These are phyloP conservation scores for Pseudochromis fuscus DNA, from an alignment of 2,797 vertebrate genomes.

Conservation along the genomic window DNA sequence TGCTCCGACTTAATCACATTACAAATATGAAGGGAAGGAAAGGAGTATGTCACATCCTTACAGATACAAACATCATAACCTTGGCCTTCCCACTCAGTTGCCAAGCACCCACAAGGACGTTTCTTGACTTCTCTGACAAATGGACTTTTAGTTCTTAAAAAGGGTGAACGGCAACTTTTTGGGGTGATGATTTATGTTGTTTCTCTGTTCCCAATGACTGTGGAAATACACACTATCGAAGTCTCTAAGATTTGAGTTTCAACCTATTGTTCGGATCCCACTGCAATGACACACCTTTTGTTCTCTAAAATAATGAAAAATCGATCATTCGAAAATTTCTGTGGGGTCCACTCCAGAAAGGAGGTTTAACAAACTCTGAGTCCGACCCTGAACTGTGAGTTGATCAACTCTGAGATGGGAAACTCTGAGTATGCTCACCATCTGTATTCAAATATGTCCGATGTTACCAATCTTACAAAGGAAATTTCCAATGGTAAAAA, in stretches of 20 bases:
- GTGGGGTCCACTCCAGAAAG: too few relatives aligned
- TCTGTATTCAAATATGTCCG: too few relatives aligned
- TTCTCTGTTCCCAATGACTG: constrained; percentile 62
- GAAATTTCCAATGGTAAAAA: too few relatives aligned
- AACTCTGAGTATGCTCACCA: too few relatives aligned
- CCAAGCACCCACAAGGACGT: constrained; percentile 69
- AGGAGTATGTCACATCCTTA: constrained; percentile 73
- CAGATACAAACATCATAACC: constrained; percentile 68
- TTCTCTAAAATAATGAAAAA: constrained; percentile 72
- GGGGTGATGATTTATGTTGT: constrained; percentile 80
- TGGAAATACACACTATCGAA: constrained; percentile 32
- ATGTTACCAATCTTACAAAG: too few relatives aligned
- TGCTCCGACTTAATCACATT: constrained; percentile 80
- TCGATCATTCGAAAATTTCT: constrained; percentile 59
- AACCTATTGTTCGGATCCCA: constrained; percentile 54
- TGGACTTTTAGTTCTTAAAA: constrained; percentile 72
- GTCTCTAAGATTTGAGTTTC: constrained; percentile 47
- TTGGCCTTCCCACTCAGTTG: constrained; percentile 50
- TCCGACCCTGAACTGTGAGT: too few relatives aligned
- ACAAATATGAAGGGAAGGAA: constrained; percentile 73
- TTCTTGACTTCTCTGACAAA: constrained; percentile 80
- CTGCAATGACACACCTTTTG: constrained; percentile 63
- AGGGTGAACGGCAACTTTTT: constrained; percentile 60
- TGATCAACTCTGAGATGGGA: too few relatives aligned
- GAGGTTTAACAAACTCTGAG: too few relatives aligned